Evolutionary conservation across 2,113 vertebrate genomes (phyloP).

Genomic region (Etia nguti): DNA sequence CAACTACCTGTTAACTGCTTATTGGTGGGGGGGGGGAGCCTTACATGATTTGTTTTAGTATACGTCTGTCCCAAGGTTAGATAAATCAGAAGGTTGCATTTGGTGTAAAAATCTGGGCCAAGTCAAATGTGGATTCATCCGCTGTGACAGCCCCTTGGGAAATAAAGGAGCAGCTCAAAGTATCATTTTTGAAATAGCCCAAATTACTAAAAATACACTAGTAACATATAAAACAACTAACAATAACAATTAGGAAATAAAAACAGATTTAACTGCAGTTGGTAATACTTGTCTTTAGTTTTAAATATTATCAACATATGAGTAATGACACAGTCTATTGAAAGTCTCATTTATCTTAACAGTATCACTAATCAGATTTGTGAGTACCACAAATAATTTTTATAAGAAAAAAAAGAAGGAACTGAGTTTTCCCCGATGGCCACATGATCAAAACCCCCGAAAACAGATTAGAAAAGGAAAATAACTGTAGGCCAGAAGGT

Average conservation of each 20-base stretch:
- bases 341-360: not conserved
- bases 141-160: not conserved
- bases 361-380: not conserved
- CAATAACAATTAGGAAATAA: not conserved
- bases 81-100: not conserved
- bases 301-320: not conserved
- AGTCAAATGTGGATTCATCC: not conserved
- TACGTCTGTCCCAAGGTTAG: not conserved
- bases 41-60: not conserved
- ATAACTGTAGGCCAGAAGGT: not conserved
- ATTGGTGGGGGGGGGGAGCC: no score
- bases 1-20: not conserved
- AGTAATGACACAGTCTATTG: not conserved
- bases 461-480: not conserved
- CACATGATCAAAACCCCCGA: rapidly evolving
- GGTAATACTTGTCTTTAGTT: not conserved
- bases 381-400: not conserved
- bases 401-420: not conserved
- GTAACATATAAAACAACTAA: not conserved
- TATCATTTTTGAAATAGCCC: not conserved
- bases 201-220: not conserved
- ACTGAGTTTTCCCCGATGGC: not conserved
- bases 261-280: not conserved
- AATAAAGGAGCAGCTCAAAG: not conserved
- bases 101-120: not conserved